phyloP scores from a whole-genome alignment of 1,140 invertebrate genomes.

The Tribolium madens region DNA sequence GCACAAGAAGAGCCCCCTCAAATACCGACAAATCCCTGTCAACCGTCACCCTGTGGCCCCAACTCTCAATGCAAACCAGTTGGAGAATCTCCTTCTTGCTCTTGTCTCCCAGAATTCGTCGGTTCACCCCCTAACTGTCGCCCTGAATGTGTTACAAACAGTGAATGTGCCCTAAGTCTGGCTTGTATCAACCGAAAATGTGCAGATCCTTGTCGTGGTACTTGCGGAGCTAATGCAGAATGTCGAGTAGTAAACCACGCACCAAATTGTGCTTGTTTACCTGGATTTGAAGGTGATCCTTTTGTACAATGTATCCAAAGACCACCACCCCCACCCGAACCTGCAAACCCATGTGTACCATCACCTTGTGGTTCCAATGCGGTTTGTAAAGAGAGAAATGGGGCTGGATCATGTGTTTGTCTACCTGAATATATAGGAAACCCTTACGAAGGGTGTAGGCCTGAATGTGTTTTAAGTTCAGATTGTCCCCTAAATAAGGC shows the following conservation, averaged over 20 bases:
- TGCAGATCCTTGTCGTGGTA: constrained; percentile 72
- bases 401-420: constrained; percentile 80
- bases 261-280: constrained; percentile 70
- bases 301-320: constrained; percentile 70
- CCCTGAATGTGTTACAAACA: constrained; percentile 74
- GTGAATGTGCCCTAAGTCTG: constrained; percentile 70
- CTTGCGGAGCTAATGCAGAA: constrained; percentile 73
- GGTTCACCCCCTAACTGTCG: constrained; percentile 73
- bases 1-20: constrained; percentile 61
- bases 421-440: constrained; percentile 77
- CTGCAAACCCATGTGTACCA: constrained; percentile 57
- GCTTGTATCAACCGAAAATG: constrained; percentile 76
- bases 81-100: constrained; percentile 72
- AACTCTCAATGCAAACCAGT: constrained; percentile 73
- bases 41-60: constrained; percentile 76
- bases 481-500: constrained; percentile 77
- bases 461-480: constrained; percentile 77
- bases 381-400: constrained; percentile 76
- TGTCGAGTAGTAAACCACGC: constrained; percentile 75
- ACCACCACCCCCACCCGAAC: constrained; percentile 64
- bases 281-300: constrained; percentile 71
- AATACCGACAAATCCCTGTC: constrained; percentile 70
- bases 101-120: constrained; percentile 71
- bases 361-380: constrained; percentile 79
- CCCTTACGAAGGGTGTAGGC: constrained; percentile 77